Evolutionary conservation across 30 jellyfish, hydroid and myxozoan genomes (phyloP).

Genomic region (Cassiopea xamachana): DNA sequence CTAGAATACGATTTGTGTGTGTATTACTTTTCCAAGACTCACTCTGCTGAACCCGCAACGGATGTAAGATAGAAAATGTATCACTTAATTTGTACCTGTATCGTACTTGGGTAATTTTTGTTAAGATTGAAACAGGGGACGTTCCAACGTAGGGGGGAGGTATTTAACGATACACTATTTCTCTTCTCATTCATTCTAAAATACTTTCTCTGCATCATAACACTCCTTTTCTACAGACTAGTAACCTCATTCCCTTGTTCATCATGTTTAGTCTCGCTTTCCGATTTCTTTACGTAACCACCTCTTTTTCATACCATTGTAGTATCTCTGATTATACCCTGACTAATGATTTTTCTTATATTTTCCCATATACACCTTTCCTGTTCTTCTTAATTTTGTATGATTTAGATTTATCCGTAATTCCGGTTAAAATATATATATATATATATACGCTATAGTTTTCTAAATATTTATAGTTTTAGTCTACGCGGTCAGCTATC

Average conservation of each 20-base stretch:
- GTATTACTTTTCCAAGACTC: too few relatives aligned
- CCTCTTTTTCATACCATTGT: background rate
- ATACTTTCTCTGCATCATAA: background rate
- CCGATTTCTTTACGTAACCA: background rate
- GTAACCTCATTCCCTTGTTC: background rate
- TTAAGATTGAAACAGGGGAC: conserved; percentile 34
- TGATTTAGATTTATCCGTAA: background rate
- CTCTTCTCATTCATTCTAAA: background rate
- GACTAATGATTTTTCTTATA: background rate
- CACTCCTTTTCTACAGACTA: background rate
- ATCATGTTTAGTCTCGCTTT: background rate
- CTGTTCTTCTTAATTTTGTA: background rate
- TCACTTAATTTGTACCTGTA: background rate
- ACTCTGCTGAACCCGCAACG: too few relatives aligned
- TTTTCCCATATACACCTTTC: background rate
- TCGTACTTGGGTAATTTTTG: background rate
- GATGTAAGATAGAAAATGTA: background rate
- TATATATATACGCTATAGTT: background rate
- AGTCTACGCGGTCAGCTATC: background rate
- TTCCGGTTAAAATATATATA: background rate
- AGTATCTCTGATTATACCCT: background rate
- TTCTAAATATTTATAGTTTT: background rate
- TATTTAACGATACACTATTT: conserved; percentile 8
- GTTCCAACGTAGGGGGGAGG: conserved; percentile 44
- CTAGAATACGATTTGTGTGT: too few relatives aligned